phyloP scores from a whole-genome alignment of 2,888 invertebrate genomes.

The Lampropteryx suffumata region DNA sequence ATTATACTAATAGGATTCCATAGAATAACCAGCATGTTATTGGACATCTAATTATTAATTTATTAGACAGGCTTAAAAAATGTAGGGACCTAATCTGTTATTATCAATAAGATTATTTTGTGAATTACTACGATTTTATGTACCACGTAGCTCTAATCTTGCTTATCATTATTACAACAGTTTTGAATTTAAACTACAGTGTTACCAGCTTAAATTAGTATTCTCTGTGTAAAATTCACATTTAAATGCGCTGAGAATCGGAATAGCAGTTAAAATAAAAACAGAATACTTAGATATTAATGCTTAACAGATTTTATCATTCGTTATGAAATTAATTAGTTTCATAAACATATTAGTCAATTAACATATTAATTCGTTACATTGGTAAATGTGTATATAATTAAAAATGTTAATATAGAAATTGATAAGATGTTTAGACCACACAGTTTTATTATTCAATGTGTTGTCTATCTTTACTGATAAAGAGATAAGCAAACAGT shows the following conservation, averaged over 20 bases:
- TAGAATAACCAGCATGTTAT: no score
- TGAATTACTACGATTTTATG: no score
- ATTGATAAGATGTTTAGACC: slow-evolving; percentile 13
- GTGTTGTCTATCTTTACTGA: neutral
- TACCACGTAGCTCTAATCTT: neutral
- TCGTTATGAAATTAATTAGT: slow-evolving; percentile 25
- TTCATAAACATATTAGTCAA: slow-evolving; percentile 24
- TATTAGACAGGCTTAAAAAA: no score
- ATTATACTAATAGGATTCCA: no score
- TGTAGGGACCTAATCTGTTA: no score
- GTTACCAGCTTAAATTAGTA: slow-evolving; percentile 11
- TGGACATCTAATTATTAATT: no score
- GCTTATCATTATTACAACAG: slow-evolving; percentile 9
- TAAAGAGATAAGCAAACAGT: no score
- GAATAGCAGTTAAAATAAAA: slow-evolving; percentile 24
- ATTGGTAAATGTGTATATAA: slow-evolving; percentile 20
- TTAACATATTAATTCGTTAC: slow-evolving; percentile 29
- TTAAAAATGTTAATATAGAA: slow-evolving; percentile 16
- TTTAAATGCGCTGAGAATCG: slow-evolving; percentile 21
- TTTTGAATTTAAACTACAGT: slow-evolving; percentile 9
- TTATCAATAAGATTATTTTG: no score
- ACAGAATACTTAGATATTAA: slow-evolving; percentile 23
- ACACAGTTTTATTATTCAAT: slow-evolving; percentile 3
- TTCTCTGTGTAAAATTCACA: slow-evolving; percentile 16
- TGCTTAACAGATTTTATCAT: slow-evolving; percentile 23